These are phyloP conservation scores for Pantherophis vulpinus DNA, from an alignment of 2,797 vertebrate species.

Conservation along the genomic window DNA sequence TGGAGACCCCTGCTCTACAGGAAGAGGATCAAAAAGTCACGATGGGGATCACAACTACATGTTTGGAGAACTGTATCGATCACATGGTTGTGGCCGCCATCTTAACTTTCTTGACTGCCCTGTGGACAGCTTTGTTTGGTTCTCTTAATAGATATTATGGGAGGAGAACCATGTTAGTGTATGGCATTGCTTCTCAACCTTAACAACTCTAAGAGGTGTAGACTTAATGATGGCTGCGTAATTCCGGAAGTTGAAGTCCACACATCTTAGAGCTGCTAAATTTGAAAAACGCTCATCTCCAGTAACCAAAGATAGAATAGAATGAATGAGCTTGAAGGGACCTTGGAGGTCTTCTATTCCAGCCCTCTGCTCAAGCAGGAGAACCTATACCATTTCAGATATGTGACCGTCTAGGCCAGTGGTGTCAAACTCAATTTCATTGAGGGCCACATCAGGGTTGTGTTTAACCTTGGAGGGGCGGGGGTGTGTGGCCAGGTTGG, in stretches of 20 bases:
- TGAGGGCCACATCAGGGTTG: too few relatives aligned
- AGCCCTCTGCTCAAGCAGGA: too few relatives aligned
- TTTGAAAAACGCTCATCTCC: not conserved
- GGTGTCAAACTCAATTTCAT: too few relatives aligned
- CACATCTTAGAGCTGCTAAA: not conserved
- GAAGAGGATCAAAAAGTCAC: not conserved
- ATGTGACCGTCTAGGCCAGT: too few relatives aligned
- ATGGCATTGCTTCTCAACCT: not conserved
- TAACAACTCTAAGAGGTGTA: not conserved
- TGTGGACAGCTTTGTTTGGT: not conserved
- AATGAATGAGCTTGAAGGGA: too few relatives aligned
- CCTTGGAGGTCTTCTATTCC: too few relatives aligned
- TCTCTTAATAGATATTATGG: not conserved
- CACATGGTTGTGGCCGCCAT: not conserved
- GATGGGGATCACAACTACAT: not conserved
- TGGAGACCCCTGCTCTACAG: not conserved
- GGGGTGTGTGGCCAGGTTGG: too few relatives aligned
- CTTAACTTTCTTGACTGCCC: not conserved
- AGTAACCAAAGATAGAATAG: not conserved
- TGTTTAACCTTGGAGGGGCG: too few relatives aligned
- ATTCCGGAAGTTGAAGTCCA: not conserved
- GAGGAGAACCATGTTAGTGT: not conserved
- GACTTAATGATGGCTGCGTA: not conserved
- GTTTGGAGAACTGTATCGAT: not conserved
- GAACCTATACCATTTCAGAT: too few relatives aligned